Conservation (phyloP, 1,140 invertebrate species). For the Orius laevigatus region DNA sequence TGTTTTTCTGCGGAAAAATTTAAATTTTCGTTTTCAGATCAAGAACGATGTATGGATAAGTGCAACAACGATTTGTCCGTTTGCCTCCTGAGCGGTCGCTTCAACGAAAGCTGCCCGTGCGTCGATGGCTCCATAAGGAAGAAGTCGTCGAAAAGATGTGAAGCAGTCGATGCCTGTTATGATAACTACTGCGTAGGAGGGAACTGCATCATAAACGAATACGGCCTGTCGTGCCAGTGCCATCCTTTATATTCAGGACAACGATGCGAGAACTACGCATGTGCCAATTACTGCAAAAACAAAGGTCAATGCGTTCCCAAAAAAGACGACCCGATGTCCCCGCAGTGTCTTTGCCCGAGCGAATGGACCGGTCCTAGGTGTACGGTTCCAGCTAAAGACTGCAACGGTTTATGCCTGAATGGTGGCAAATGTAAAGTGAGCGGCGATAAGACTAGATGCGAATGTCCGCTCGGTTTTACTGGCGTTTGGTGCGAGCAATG, state of each 20-base stretch:
- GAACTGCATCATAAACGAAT: too few relatives aligned
- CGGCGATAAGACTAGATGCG: conserved; percentile 25
- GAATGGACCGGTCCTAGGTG: conserved; percentile 49
- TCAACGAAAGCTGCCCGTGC: too few relatives aligned
- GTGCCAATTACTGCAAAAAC: conserved; percentile 44
- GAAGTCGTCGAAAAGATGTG: too few relatives aligned
- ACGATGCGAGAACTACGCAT: conserved; percentile 43
- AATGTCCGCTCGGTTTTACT: conserved; percentile 29
- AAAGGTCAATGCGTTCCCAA: conserved; percentile 35
- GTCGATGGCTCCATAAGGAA: too few relatives aligned
- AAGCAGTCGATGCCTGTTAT: too few relatives aligned
- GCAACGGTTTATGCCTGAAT: conserved; percentile 33
- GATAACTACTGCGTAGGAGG: too few relatives aligned
- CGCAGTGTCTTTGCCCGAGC: conserved; percentile 39
- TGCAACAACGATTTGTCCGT: too few relatives aligned
- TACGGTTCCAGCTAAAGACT: conserved; percentile 36
- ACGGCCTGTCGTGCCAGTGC: conserved; percentile 36
- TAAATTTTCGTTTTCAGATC: too few relatives aligned
- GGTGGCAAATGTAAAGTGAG: conserved; percentile 33
- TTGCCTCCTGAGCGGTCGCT: too few relatives aligned
- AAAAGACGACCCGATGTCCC: not conserved
- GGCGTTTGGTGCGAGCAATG: conserved; percentile 28
- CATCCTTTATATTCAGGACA: conserved; percentile 39
- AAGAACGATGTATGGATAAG: too few relatives aligned
- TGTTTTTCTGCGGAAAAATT: too few relatives aligned